Evolutionary conservation across 2,797 vertebrate genomes (phyloP).

Genomic region (Helarctos malayanus): DNA sequence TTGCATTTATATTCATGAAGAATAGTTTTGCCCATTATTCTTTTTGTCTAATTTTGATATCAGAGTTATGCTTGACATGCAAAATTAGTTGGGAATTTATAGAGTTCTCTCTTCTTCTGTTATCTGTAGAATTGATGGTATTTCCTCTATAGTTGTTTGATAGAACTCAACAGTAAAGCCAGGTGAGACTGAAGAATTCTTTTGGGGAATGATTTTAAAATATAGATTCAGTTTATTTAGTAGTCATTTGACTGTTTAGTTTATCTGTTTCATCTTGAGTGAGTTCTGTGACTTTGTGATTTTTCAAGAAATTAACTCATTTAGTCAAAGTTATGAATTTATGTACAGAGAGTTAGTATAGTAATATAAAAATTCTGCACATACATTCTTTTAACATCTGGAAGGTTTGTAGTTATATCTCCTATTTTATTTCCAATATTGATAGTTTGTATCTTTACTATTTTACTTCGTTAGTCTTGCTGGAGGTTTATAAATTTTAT

Average conservation of each 20-base stretch:
- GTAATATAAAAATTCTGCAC: not conserved
- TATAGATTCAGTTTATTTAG: not conserved
- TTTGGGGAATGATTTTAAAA: not conserved
- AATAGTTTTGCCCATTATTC: not conserved
- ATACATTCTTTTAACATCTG: not conserved
- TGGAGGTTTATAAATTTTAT: not conserved
- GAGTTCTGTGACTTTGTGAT: not conserved
- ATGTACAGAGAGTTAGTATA: not conserved
- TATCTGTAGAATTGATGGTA: not conserved
- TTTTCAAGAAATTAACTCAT: not conserved
- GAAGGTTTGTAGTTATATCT: not conserved
- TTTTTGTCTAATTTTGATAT: not conserved
- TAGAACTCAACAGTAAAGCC: not conserved
- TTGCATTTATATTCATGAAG: not conserved
- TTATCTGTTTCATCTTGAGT: not conserved
- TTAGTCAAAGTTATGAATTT: not conserved
- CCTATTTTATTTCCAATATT: not conserved
- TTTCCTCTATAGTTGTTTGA: not conserved
- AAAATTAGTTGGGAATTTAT: not conserved
- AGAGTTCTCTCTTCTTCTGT: not conserved
- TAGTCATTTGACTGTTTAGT: not conserved
- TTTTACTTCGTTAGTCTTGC: not conserved
- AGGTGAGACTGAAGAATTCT: not conserved
- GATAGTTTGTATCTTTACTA: not conserved
- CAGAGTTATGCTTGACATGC: not conserved